Evolutionary conservation across 2,797 vertebrate genomes (phyloP), one percentile per base, ranked within the genome.

Genomic region (Holocentrus rufus): DNA sequence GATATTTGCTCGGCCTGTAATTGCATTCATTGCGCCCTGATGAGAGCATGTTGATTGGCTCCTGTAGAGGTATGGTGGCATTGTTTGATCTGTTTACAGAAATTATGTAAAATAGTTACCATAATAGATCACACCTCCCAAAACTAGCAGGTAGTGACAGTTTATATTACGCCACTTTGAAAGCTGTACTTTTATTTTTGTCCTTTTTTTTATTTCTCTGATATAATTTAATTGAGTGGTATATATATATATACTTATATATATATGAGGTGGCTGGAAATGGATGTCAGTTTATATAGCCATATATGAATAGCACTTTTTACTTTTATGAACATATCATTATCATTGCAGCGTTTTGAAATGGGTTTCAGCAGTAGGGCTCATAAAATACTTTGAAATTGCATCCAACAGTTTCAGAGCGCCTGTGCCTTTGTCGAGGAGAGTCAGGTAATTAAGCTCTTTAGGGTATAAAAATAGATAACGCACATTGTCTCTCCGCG

Each of bases 1-100:
- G 86, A 83, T 61, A 49, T 83, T 76, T 78, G 76, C 74, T 74
- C 27, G 60, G 83, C 69, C 81, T 74, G 74, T 90, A 88, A 91
- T 89, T 89, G 73, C 84, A 63, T 82, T 64, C 27, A 10, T 58
- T 14, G 59, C 81, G 65, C 65, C 74, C 76, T 82, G 85, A 87
- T 82, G 84, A 81, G 80, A 77, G 83, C 67, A 65, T 70, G 82
- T 75, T 88, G 88, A 90, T 89, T 90, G 88, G 84, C 83, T 87
- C 72, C 82, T 79, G 88, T 75, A 82, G 83, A 79, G 81, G 85
- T 84, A 68, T 79, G 75, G 72, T 76, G 20, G 47, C 60, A 36
- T 22, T 13, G n/a, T 30, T 58, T 23, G 59, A 82, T 85, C 57
- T 87, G 84, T 86, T 89, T 88, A 77, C 76, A 65, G 67, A 81